phyloP scores from a whole-genome alignment of 1,140 invertebrate genomes.

The Drosophila pachea region DNA sequence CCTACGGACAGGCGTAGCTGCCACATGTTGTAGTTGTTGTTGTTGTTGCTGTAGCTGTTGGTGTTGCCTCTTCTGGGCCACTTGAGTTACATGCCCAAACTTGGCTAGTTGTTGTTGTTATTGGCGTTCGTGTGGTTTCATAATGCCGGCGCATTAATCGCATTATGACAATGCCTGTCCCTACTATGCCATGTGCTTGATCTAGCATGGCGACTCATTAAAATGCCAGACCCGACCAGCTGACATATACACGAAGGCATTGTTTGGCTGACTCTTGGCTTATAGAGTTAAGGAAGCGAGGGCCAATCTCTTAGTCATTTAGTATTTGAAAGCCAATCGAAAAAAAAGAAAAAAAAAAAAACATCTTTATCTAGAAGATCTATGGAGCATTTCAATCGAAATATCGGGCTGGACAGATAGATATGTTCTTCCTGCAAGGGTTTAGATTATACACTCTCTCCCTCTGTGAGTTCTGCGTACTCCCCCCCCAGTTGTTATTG shows the following conservation, averaged over 20 bases:
- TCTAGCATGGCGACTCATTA: slow-evolving; percentile 29
- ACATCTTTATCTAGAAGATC: too few species aligned
- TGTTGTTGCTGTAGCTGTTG: slow-evolving; percentile 9
- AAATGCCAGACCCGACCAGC: slow-evolving; percentile 31
- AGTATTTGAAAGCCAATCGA: too few species aligned
- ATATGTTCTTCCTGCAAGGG: too few species aligned
- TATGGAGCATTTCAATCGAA: too few species aligned
- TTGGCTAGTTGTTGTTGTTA: slow-evolving; percentile 18
- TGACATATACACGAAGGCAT: slow-evolving; percentile 34
- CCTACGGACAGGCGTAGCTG: slow-evolving; percentile 20
- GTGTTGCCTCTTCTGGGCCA: slow-evolving; percentile 12
- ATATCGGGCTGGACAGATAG: too few species aligned
- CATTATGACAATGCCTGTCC: slow-evolving; percentile 8
- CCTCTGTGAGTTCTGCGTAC: too few species aligned
- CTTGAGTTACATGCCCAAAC: slow-evolving; percentile 35
- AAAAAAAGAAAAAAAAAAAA: too few species aligned
- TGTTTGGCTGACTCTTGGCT: slow-evolving; percentile 6
- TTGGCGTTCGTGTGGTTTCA: slow-evolving; percentile 44
- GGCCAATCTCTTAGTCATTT: background rate
- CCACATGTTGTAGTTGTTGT: slow-evolving; percentile 19
- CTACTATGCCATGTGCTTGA: slow-evolving; percentile 26
- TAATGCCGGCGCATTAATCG: slow-evolving; percentile 38
- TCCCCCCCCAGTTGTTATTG: background rate
- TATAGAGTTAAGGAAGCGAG: background rate
- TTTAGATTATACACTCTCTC: too few species aligned